A percentile compares a stretch with the other conserved stretches of the same genome.
These are phyloP conservation scores for Drosophila parabipectinata DNA, from an alignment of 1,140 invertebrate genomes.

Conservation along the genomic window DNA sequence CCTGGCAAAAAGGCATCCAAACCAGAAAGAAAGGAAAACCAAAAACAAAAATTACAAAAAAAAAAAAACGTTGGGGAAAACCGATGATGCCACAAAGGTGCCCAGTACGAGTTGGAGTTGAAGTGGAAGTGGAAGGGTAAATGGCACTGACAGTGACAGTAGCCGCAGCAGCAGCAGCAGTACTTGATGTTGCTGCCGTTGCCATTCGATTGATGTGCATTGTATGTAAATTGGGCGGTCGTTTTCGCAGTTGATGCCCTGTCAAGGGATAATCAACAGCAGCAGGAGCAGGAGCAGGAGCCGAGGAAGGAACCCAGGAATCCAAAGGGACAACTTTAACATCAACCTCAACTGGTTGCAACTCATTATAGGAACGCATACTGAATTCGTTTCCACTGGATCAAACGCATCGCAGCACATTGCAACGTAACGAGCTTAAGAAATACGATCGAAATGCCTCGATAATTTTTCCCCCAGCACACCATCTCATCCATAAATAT, in stretches of 20 bases:
- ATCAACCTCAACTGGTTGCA: constrained; percentile 44
- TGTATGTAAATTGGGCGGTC: constrained; percentile 82
- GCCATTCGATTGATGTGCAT: constrained; percentile 75
- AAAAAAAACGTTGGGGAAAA: constrained; percentile 39
- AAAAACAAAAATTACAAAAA: constrained; percentile 20
- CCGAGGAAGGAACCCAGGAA: constrained; percentile 22
- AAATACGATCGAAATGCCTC: constrained; percentile 70
- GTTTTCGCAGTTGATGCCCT: constrained; percentile 81
- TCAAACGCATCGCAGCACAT: constrained; percentile 26
- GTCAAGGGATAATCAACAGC: constrained; percentile 82
- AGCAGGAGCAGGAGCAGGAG: constrained; percentile 26
- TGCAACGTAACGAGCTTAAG: constrained; percentile 64
- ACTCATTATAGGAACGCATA: constrained; percentile 79
- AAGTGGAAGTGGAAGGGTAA: constrained; percentile 49
- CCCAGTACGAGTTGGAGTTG: constrained; percentile 28
- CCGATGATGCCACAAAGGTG: constrained; percentile 76
- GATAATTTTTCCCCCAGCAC: constrained; percentile 63
- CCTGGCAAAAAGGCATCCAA: constrained; percentile 12
- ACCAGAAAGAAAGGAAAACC: constrained; percentile 9
- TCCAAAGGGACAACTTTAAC: constrained; percentile 42
- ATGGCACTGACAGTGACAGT: constrained; percentile 52
- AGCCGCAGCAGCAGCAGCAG: constrained; percentile 30
- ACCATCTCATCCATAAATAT: constrained; percentile 36
- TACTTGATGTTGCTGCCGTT: constrained; percentile 50
- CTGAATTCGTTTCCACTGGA: constrained; percentile 54